Conservation (phyloP, 2,113 vertebrate species). For the Mustelus asterias region DNA sequence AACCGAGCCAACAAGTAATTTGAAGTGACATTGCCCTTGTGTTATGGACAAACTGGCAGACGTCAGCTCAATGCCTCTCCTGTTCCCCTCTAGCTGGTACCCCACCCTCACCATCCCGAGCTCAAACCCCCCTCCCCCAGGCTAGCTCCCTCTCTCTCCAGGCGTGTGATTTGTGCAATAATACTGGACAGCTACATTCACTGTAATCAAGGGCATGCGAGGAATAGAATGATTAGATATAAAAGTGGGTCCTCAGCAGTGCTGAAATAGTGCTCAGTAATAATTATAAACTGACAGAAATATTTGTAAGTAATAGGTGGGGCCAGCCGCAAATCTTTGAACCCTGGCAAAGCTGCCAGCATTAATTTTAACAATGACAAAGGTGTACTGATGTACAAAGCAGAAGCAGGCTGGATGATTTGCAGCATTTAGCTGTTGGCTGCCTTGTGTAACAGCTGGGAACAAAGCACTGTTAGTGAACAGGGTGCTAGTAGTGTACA, state of each 20-base stretch:
- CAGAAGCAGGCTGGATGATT: neutral
- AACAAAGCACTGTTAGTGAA: neutral
- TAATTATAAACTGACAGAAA: constrained; percentile 14
- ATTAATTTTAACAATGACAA: neutral
- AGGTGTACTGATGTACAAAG: neutral
- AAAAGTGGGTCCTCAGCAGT: neutral
- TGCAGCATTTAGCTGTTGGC: neutral
- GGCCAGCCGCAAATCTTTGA: neutral
- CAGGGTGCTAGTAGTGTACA: neutral
- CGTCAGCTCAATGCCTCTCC: neutral
- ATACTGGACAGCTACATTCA: neutral
- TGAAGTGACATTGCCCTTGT: neutral
- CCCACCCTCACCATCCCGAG: no score
- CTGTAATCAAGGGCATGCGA: neutral
- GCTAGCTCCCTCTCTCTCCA: no score
- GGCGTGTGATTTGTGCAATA: neutral
- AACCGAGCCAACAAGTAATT: neutral
- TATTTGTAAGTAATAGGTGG: neutral
- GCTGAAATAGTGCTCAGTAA: neutral
- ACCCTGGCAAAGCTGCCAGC: neutral
- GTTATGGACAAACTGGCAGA: neutral
- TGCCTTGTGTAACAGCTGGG: neutral
- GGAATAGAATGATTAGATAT: neutral
- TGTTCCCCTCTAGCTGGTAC: neutral
- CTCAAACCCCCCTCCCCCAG: no score